Evolutionary conservation across 2,797 vertebrate species (phyloP).

Genomic region (Eulemur rubriventer): DNA sequence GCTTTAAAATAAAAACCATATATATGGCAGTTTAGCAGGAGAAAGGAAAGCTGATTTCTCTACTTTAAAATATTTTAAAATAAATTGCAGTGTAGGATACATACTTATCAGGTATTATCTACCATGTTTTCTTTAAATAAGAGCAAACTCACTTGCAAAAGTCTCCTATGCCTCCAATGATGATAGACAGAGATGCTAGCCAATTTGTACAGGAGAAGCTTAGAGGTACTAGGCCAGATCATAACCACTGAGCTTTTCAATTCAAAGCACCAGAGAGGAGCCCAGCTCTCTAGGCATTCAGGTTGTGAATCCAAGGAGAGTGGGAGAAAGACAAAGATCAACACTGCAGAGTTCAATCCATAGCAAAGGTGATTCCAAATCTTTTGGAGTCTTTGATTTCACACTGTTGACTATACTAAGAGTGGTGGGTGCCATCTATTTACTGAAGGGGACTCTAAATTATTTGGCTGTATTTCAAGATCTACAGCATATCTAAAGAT

Average conservation of each 20-base stretch:
- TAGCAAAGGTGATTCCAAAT: not conserved
- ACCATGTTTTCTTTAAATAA: conserved; percentile 27
- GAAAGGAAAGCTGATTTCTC: not conserved
- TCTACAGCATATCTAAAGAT: not conserved
- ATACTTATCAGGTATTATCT: not conserved
- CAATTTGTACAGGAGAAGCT: not conserved
- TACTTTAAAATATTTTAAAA: conserved; percentile 10
- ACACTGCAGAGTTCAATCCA: not conserved
- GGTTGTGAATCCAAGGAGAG: not conserved
- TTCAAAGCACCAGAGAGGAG: not conserved
- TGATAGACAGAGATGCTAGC: not conserved
- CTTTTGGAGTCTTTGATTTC: conserved; percentile 14
- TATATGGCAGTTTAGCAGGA: not conserved
- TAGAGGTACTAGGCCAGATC: not conserved
- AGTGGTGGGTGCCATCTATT: not conserved
- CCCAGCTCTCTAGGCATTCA: not conserved
- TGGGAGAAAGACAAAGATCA: not conserved
- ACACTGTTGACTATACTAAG: not conserved
- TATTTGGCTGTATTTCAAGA: conserved; percentile 1
- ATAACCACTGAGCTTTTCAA: not conserved
- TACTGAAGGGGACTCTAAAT: not conserved
- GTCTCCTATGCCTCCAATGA: not conserved
- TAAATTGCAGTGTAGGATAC: not conserved
- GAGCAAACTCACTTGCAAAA: conserved; percentile 18
- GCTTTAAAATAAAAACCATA: not conserved